Base-by-base conservation (phyloP, 2,797 vertebrate species). In the Phataginus tetradactyla region DNA sequence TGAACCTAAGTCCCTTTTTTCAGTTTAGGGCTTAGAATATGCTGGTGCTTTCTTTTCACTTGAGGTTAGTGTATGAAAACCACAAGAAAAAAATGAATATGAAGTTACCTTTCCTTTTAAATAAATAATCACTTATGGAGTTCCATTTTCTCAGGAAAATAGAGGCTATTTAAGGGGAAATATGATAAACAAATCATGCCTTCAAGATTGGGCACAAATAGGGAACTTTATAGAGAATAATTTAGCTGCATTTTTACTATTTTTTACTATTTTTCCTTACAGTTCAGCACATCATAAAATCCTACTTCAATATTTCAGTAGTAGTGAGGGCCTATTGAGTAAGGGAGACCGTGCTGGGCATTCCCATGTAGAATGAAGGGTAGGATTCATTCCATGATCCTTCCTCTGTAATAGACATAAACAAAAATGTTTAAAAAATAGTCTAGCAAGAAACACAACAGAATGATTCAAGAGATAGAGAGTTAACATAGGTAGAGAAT, bases 41-140 rank as follows among this genome's bases (percentile, higher is more conserved):
- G 49, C 9, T 55, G 17, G 86, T 90, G 49, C 79, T 74, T 95
- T 59, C 42, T 45, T 92, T 81, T 84, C 45, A 42, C 93, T 96
- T 93, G 45, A 87, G 90, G n/a, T 91, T 97, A 96, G 77, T 91
- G 20, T n/a, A 57, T 14, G 34, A 92, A 95, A 79, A 83, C 71
- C 20, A 89, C 3, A 72, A 86, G 42, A 34, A 81, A 96, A 91
- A 95, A 79, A 37, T 37, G 90, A 96, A 53, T 1, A 83, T 34
- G 9, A 51, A 34, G 7, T 85, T 89, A 81, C 66, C 72, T 79
- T 87, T 74, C 6, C 5, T 64, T 90, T 92, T 77, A 75, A 90
- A 64, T 77, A 95, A 84, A 51, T 45, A 15, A 45, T 23, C 42
- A 86, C 39, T 1, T 64, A 64, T 53, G 42, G 53, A 61, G 34